Percentiles rank a stretch among this genome's conserved stretches.
These are phyloP conservation scores for Gymnoscopelus braueri DNA, from an alignment of 2,797 vertebrate genomes.

Conservation along the genomic window DNA sequence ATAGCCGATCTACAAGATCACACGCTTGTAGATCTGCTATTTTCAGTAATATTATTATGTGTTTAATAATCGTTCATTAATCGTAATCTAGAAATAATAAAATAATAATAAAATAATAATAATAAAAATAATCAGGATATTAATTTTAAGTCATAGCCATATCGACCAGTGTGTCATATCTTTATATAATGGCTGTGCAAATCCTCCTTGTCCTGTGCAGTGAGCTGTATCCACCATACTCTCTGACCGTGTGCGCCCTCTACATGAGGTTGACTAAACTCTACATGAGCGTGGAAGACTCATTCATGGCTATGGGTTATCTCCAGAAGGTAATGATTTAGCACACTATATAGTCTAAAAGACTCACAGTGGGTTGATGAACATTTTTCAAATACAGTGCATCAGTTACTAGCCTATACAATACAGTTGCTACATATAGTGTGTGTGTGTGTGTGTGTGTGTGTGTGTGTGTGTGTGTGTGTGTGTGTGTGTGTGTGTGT, in stretches of 20 bases:
- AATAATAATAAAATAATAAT: too few species aligned
- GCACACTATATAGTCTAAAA: background rate
- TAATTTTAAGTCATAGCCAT: too few species aligned
- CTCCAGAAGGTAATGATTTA: slow-evolving; percentile 86
- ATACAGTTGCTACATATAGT: background rate
- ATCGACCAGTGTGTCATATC: too few species aligned
- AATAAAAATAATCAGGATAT: too few species aligned
- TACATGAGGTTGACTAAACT: slow-evolving; percentile 93
- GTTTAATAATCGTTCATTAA: too few species aligned
- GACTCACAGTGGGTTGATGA: background rate
- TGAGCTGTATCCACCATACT: slow-evolving; percentile 90
- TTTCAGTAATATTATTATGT: too few species aligned
- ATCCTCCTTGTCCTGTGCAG: slow-evolving; percentile 59
- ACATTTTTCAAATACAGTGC: background rate
- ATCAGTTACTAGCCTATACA: background rate
- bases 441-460: background rate
- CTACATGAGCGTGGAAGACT: slow-evolving; percentile 85
- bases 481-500: too few species aligned
- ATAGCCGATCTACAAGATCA: too few species aligned
- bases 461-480: slow-evolving; percentile 8
- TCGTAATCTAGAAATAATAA: too few species aligned
- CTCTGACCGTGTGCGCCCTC: slow-evolving; percentile 95
- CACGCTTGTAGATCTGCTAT: too few species aligned
- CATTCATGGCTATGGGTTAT: slow-evolving; percentile 74
- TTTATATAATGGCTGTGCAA: too few species aligned